These are phyloP conservation scores for Aphelenchoides besseyi DNA, from an alignment of 1,140 invertebrate species.

Conservation along the genomic window DNA sequence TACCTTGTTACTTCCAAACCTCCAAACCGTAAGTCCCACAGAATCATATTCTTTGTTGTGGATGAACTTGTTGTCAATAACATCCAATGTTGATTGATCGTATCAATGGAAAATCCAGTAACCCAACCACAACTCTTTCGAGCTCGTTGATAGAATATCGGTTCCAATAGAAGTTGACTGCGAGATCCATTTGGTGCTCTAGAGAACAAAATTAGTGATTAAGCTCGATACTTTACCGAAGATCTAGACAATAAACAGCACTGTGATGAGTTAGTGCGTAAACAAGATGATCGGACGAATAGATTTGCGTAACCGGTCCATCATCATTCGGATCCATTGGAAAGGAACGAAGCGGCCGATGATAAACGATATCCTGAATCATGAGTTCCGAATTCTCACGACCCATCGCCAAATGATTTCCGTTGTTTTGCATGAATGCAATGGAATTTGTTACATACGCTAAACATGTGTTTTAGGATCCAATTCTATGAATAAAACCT, in stretches of 20 bases:
- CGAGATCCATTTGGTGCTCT: constrained; percentile 28
- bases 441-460: constrained; percentile 43
- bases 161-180: constrained; percentile 36
- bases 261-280: constrained; percentile 50
- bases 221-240: constrained; percentile 13
- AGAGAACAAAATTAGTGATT: constrained; percentile 20
- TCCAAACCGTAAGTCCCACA: constrained; percentile 49
- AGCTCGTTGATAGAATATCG: constrained; percentile 32
- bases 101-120: constrained; percentile 45
- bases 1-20: constrained; percentile 46
- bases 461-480: constrained; percentile 20
- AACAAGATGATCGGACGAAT: constrained; percentile 42
- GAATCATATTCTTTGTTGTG: constrained; percentile 48
- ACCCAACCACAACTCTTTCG: constrained; percentile 40
- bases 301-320: constrained; percentile 34
- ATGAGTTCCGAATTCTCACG: constrained; percentile 30
- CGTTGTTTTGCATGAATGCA: constrained; percentile 35
- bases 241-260: constrained; percentile 42
- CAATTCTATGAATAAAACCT: background rate
- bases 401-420: constrained; percentile 37
- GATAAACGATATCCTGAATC: constrained; percentile 36
- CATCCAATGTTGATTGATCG: constrained; percentile 51
- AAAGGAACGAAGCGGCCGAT: constrained; percentile 32
- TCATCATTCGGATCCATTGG: constrained; percentile 34
- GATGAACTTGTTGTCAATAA: constrained; percentile 45